A percentile compares a stretch with the other conserved stretches of the same genome.
Conservation (phyloP, 2,888 invertebrate species). For the Diabrotica balteata region DNA sequence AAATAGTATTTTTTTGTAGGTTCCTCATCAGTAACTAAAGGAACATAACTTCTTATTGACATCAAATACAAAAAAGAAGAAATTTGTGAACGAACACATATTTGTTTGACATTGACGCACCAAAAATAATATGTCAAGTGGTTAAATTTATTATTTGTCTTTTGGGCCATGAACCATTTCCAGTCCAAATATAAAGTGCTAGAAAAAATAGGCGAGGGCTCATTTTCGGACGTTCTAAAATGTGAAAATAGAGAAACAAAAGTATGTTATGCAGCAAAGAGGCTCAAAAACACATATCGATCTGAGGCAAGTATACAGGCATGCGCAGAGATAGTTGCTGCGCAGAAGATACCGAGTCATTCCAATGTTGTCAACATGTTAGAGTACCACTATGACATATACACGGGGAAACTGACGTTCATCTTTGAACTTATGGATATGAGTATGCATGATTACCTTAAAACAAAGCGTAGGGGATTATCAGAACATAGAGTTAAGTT, state of each 20-base stretch:
- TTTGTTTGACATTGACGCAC: neutral
- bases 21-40: no score
- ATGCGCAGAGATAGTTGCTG: conserved; percentile 68
- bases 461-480: conserved; percentile 52
- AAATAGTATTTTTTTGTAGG: no score
- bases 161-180: conserved; percentile 38
- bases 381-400: conserved; percentile 69
- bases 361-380: conserved; percentile 69
- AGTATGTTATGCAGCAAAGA: conserved; percentile 68
- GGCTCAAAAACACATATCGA: conserved; percentile 68
- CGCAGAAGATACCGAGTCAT: conserved; percentile 67
- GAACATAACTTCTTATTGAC: no score
- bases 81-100: no score
- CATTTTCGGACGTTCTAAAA: conserved; percentile 74
- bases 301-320: conserved; percentile 61
- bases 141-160: neutral
- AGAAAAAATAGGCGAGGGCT: conserved; percentile 73
- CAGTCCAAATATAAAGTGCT: conserved; percentile 65
- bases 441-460: conserved; percentile 71
- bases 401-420: conserved; percentile 66
- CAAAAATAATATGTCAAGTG: conserved; percentile 8
- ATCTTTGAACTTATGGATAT: conserved; percentile 75
- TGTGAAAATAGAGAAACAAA: conserved; percentile 67
- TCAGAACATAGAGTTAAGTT: conserved; percentile 65
- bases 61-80: no score